Percentiles rank a stretch among this genome's conserved stretches.
Evolutionary conservation across 2,797 vertebrate genomes (phyloP).

Genomic region (Pampus argenteus): DNA sequence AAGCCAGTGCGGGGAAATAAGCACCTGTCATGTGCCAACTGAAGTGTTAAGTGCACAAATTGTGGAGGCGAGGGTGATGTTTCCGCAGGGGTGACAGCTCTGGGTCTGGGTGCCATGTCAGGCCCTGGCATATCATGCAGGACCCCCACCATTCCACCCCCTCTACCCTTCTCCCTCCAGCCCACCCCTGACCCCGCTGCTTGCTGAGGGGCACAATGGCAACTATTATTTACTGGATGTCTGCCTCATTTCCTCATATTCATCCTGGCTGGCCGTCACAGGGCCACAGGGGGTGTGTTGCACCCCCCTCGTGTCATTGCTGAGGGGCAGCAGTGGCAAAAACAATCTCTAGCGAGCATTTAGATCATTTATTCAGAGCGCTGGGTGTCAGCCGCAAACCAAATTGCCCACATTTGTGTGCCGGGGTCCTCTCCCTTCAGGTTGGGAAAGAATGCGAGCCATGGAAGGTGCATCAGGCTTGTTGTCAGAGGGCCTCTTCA

Average conservation of each 20-base stretch:
- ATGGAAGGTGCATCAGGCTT: constrained; percentile 58
- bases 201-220: constrained; percentile 79
- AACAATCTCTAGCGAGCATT: constrained; percentile 78
- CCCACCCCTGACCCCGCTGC: constrained; percentile 43
- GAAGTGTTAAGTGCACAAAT: constrained; percentile 88
- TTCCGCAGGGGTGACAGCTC: constrained; percentile 83
- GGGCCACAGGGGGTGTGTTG: constrained; percentile 58
- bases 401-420: constrained; percentile 70
- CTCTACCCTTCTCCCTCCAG: neutral
- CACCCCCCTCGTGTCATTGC: constrained; percentile 66
- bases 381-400: constrained; percentile 76
- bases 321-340: constrained; percentile 76
- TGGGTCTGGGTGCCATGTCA: constrained; percentile 80
- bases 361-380: constrained; percentile 82
- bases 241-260: constrained; percentile 85
- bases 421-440: constrained; percentile 55
- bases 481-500: constrained; percentile 70
- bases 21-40: constrained; percentile 86
- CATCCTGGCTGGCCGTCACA: constrained; percentile 75
- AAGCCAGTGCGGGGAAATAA: constrained; percentile 80
- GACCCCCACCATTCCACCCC: constrained; percentile 27
- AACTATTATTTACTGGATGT: constrained; percentile 86
- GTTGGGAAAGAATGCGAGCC: constrained; percentile 54
- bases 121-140: constrained; percentile 76
- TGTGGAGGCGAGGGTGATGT: constrained; percentile 82